Conservation (phyloP, 2,113 vertebrate species). For the Myxocyprinus asiaticus region DNA sequence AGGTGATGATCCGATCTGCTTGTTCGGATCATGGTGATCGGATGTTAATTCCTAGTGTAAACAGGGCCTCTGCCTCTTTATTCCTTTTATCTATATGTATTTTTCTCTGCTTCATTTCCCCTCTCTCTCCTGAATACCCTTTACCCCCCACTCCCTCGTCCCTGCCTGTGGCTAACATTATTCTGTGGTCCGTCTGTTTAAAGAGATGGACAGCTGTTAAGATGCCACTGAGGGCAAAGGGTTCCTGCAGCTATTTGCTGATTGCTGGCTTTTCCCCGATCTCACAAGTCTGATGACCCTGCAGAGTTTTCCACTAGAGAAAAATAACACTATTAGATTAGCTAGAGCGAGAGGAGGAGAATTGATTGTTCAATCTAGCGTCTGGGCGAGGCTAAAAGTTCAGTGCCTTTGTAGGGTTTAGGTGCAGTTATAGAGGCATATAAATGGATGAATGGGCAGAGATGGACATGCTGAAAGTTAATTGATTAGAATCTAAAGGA, state of each 20-base stretch:
- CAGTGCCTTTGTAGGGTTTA: constrained; percentile 1
- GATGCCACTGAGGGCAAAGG: constrained; percentile 21
- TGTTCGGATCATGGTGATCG: no score
- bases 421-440: constrained; percentile 10
- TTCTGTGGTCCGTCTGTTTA: constrained; percentile 16
- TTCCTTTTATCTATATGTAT: no score
- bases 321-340: constrained; percentile 34
- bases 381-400: constrained; percentile 35
- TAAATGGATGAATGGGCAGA: constrained; percentile 22
- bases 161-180: neutral
- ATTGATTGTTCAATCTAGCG: constrained; percentile 12
- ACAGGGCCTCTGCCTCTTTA: no score
- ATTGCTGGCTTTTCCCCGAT: constrained; percentile 40
- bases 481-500: neutral
- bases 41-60: no score
- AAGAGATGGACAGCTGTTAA: constrained; percentile 37
- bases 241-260: constrained; percentile 28
- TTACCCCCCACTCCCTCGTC: neutral
- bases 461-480: neutral
- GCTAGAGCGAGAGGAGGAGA: constrained; percentile 25
- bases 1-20: no score
- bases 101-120: no score
- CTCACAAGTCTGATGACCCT: constrained; percentile 29
- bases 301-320: neutral
- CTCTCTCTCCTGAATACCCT: no score